Evolutionary conservation across 2,888 invertebrate species (phyloP), one percentile per base, ranked within the genome.

Genomic region (Crossocerus cetratus): DNA sequence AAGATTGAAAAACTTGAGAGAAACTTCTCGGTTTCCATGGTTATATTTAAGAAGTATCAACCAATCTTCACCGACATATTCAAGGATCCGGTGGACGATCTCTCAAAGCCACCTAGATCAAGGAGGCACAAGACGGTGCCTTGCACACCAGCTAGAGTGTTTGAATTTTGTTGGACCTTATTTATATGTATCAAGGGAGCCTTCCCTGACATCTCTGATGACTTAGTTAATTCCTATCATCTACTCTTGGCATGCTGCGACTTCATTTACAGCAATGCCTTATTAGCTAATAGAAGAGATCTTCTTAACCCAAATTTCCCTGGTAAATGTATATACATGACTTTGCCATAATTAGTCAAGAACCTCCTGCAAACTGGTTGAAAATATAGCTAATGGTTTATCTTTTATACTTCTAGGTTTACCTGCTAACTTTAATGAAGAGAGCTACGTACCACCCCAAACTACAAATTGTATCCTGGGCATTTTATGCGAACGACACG

Each of bases 151-250:
- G 93, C 94, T 65, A 96, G 96, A 87, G 91, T 99, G 3, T 98
- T 97, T 90, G 97, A 97, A 87, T 97, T 98, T 87, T 95, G 96
- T 82, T 99, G 99, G 99, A 96, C 96, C 62, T 91, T 99, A 70
- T 99, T 97, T 91, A 93, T 98, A 44, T 95, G 96, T 89, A 95
- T 97, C 14, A 96, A 96, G 91, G 96, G 96, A 61, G 95, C 96
- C 87, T 96, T 96, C 86, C 94, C 96, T 54, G 94, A 94, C 65
- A 96, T 97, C 23, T 95, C 96, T 59, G 96, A 98, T 88, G 99
- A 99, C 90, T 92, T 99, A 68, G 97, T 99, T 1, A 97, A 96
- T 88, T 98, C 97, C 77, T 98, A 96, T 88, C 98, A 99, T 91
- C 92, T 99, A 59, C 91, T 99, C 60, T 92, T 98, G 69, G 96